Evolutionary conservation across 2,797 vertebrate species (phyloP).

Genomic region (Mus minutoides): DNA sequence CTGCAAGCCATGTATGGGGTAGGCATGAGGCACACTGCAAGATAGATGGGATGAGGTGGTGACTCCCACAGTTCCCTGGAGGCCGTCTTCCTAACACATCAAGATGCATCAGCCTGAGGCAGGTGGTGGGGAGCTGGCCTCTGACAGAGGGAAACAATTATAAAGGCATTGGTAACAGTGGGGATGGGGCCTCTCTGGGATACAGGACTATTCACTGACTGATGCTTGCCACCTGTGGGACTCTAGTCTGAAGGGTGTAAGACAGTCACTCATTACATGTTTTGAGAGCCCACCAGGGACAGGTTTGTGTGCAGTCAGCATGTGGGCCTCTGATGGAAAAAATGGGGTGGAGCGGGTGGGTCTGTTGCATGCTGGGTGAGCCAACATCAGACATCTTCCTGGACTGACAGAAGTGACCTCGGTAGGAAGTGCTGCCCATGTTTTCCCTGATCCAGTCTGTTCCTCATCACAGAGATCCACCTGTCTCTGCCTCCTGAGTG

Average conservation of each 20-base stretch:
- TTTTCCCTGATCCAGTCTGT: neutral
- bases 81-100: slow-evolving; percentile 62
- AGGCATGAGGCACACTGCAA: slow-evolving; percentile 70
- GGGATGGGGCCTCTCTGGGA: fast-evolving
- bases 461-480: neutral
- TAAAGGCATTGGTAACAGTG: neutral
- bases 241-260: neutral
- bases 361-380: neutral
- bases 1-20: slow-evolving; percentile 15
- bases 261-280: neutral
- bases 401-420: neutral
- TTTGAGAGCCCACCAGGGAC: neutral
- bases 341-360: neutral
- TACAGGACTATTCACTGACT: neutral
- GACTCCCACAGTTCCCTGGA: slow-evolving; percentile 69
- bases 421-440: neutral
- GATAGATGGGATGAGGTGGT: neutral
- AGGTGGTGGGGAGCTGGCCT: neutral
- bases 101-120: slow-evolving; percentile 19
- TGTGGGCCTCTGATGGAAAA: neutral
- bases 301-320: neutral
- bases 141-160: neutral
- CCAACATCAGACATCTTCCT: too few species aligned
- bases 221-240: neutral
- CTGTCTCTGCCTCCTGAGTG: neutral